A percentile compares a stretch with the other conserved stretches of the same genome.
These are phyloP conservation scores for Chaetura pelagica DNA, from an alignment of 2,113 vertebrate species.

Conservation along the genomic window DNA sequence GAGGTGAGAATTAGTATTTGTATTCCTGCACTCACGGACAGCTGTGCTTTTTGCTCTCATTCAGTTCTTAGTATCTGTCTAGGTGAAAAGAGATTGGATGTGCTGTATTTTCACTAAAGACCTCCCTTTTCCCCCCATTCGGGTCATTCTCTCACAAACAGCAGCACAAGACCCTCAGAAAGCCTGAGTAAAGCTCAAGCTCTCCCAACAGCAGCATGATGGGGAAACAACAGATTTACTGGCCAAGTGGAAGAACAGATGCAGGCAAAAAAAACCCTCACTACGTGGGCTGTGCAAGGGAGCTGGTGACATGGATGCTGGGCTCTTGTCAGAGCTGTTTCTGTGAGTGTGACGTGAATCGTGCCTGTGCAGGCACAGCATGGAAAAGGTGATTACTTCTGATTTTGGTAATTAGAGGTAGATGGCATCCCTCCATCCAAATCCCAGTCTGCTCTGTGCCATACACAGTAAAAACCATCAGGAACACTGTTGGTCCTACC, in stretches of 20 bases:
- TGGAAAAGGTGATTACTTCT: not conserved
- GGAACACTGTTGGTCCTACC: not conserved
- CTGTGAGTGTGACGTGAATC: not conserved
- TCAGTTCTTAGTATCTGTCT: not conserved
- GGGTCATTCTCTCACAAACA: not conserved
- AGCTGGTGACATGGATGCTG: not conserved
- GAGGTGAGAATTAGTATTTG: not conserved
- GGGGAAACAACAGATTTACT: not conserved
- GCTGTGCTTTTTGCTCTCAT: not conserved
- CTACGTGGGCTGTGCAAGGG: not conserved
- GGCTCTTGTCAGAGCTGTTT: not conserved
- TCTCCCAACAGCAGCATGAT: fast-evolving
- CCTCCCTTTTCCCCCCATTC: fast-evolving
- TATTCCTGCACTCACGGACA: not conserved
- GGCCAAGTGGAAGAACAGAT: not conserved
- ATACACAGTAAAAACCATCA: not conserved
- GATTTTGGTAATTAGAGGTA: not conserved
- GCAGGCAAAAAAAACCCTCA: not conserved
- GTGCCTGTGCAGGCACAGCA: fast-evolving
- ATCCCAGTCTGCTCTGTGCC: not conserved
- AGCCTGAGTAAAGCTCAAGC: not conserved
- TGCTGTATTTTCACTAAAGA: not conserved
- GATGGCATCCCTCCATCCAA: not conserved
- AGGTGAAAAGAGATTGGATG: not conserved
- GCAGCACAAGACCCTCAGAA: fast-evolving